A percentile compares a stretch with the other conserved stretches of the same genome.
These are phyloP conservation scores for Xylota sylvarum DNA, from an alignment of 2,888 invertebrate species.

Conservation along the genomic window DNA sequence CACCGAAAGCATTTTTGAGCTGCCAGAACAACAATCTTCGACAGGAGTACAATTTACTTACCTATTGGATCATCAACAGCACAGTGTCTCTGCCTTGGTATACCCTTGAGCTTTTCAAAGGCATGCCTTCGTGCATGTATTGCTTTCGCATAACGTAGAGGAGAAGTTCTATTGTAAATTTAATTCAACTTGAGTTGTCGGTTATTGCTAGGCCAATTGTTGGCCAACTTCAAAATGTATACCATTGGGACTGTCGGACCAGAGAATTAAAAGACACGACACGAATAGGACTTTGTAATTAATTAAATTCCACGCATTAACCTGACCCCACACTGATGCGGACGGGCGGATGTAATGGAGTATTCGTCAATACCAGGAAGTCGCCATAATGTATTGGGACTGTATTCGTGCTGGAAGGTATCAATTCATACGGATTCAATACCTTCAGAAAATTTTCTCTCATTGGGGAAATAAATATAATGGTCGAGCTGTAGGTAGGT, in stretches of 20 bases:
- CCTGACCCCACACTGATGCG: slow-evolving; percentile 5
- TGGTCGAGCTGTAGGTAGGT: slow-evolving; percentile 1
- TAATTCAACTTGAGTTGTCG: slow-evolving; percentile 40
- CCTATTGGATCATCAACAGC: slow-evolving; percentile 41
- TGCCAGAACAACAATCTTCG: neutral
- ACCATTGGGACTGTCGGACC: neutral
- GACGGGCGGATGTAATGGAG: neutral
- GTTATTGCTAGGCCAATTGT: slow-evolving; percentile 11
- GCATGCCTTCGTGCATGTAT: neutral
- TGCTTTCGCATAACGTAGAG: neutral
- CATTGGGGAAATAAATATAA: slow-evolving; percentile 22
- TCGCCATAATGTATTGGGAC: neutral
- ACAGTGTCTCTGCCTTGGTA: neutral
- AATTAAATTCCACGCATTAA: slow-evolving; percentile 46
- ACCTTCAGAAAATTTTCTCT: slow-evolving; percentile 9
- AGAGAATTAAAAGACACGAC: slow-evolving; percentile 10
- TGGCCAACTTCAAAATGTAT: slow-evolving; percentile 32
- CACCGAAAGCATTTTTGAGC: slow-evolving; percentile 15
- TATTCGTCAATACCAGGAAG: neutral
- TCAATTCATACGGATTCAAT: slow-evolving; percentile 10
- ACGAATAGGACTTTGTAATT: slow-evolving; percentile 48
- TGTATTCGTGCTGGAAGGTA: slow-evolving; percentile 26
- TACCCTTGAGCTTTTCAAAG: slow-evolving; percentile 17
- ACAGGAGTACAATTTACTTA: slow-evolving; percentile 46
- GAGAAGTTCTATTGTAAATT: slow-evolving; percentile 34